These are phyloP conservation scores for Hemithea aestivaria DNA, from an alignment of 2,888 invertebrate species.

Conservation along the genomic window DNA sequence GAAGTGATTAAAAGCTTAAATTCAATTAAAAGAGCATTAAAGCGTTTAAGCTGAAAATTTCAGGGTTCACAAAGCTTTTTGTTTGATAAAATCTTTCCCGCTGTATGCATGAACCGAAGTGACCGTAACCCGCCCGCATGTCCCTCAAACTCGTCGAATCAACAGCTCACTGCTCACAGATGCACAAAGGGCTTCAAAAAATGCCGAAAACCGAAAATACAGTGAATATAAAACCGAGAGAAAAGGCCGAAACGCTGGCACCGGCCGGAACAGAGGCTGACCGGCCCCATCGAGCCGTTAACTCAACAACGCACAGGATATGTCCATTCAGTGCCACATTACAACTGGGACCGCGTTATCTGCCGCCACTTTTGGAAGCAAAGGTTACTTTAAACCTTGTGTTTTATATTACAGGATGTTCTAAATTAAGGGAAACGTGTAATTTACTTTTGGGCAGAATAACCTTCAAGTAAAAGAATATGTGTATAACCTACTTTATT, in stretches of 20 bases:
- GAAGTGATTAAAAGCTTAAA: no score
- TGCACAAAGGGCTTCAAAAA: conserved; percentile 21
- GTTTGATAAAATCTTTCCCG: no score
- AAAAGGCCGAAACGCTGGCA: conserved; percentile 32
- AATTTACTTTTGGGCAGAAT: no score
- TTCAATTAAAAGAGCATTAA: no score
- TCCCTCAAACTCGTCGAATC: background rate
- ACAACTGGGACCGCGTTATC: conserved; percentile 38
- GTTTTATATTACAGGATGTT: background rate
- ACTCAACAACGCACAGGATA: conserved; percentile 33
- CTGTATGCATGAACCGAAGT: background rate
- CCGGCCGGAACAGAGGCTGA: conserved; percentile 18
- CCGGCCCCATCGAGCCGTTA: conserved; percentile 31
- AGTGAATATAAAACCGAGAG: conserved; percentile 28
- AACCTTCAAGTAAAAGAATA: no score
- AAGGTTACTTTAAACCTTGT: conserved; percentile 12
- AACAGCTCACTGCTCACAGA: conserved; percentile 1
- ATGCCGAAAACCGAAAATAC: conserved; percentile 18
- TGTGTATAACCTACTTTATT: no score
- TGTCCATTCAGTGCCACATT: conserved; percentile 38
- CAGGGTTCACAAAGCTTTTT: no score
- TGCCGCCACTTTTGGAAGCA: conserved; percentile 22
- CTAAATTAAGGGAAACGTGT: conserved; percentile 2
- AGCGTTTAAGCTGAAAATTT: no score
- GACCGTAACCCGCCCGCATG: background rate